Evolutionary conservation across 2,888 invertebrate species (phyloP).

Genomic region (Folsomia candida): DNA sequence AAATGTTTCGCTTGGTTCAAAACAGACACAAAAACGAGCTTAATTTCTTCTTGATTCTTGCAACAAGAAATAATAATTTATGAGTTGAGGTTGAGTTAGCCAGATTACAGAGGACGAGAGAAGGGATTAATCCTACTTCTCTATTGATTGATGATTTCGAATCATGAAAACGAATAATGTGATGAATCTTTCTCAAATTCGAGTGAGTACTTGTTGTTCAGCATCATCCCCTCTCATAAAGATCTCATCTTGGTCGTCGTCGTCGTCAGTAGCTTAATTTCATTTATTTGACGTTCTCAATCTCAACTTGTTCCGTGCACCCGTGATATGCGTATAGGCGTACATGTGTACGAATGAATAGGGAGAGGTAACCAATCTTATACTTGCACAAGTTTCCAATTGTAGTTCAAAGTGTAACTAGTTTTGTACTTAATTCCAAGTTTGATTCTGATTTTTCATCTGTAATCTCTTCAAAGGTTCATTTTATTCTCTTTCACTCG

Average conservation of each 20-base stretch:
- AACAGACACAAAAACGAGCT: background rate
- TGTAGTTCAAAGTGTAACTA: background rate
- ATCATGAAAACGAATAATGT: too few relatives aligned
- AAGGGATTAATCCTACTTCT: conserved; percentile 17
- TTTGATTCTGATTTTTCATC: conserved; percentile 38
- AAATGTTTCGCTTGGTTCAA: background rate
- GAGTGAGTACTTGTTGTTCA: background rate
- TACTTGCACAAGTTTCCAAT: background rate
- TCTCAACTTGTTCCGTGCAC: too few relatives aligned
- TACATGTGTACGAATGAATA: too few relatives aligned
- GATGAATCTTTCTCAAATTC: too few relatives aligned
- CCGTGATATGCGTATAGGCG: too few relatives aligned
- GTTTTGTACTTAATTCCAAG: conserved; percentile 10
- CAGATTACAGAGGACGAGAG: background rate
- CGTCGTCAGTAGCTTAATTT: background rate
- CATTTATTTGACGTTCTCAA: background rate
- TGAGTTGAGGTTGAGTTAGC: conserved; percentile 1
- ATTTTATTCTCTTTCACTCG: conserved; percentile 24
- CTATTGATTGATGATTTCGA: conserved; percentile 12
- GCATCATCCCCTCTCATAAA: background rate
- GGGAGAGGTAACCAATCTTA: too few relatives aligned
- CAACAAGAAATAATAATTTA: background rate
- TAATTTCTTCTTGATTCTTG: conserved; percentile 11
- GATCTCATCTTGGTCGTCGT: background rate
- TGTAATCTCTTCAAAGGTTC: conserved; percentile 34